Evolutionary conservation across 2,888 invertebrate genomes (phyloP), one percentile per base, ranked within the genome.

Genomic region (Dorcus hopei): DNA sequence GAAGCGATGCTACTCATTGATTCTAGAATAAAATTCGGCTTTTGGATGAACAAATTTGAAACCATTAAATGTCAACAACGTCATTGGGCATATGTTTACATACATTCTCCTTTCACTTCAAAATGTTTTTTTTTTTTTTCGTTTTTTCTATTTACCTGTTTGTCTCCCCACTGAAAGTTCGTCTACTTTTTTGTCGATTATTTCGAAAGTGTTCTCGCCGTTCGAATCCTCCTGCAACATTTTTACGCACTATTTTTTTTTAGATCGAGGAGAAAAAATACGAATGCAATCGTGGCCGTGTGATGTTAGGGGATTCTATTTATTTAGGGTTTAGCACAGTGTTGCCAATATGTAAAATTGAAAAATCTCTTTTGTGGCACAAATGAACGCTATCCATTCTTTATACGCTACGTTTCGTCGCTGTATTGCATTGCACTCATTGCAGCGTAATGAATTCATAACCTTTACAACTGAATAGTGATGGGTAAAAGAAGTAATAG

Each of bases 201-300:
- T 77, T 72, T 80, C 80, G 64, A 80, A 80, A 4, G 77, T 76
- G 42, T 74, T 74, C 57, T 78, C 79, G 16, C 78, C 78, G 63
- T 78, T 79, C 3, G 79, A 79, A 66, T 80, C 79, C 63, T 80
- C 80, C 63, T 75, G 68, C 45, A 69, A 64, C 68, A 68, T 70
- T 38, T 59, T 67, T 16, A 23, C 19, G 11, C 41, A 3, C 14
- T 40, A 38, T 23, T 49, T 40, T 14, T n/a, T 6, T 33, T 33
- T 48, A 23, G 42, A 48, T 42, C 8, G 26, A 42, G 19, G 19
- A 52, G 9, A 42, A n/a, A 41, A 41, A 42, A 33, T 40, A 60
- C 57, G 56, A 38, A 11, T 56, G 56, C 42, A 57, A 62, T 65
- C 65, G 65, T 65, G 65, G 65, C 62, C 54, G 49, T 56, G 57